Evolutionary conservation across 1,140 invertebrate genomes (phyloP), one percentile per base, ranked within the genome.

Genomic region (Drosophila orosa): DNA sequence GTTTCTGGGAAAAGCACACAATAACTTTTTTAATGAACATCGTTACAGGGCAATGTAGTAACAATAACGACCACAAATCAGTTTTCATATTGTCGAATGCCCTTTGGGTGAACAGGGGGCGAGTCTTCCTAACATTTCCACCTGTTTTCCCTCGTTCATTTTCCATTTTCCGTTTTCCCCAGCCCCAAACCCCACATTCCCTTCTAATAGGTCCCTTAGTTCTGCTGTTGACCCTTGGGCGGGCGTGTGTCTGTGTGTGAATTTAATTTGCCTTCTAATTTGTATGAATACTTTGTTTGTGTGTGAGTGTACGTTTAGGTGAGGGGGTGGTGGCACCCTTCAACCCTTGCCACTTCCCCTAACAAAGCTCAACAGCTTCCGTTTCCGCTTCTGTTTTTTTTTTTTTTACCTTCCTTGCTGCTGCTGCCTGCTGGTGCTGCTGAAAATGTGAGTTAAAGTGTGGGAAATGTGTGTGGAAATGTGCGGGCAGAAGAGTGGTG

Each of bases 321-420:
- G 0, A 27, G 45, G 19, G 72, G 52, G 52, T 50, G 63, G 72
- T 25, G 12, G 22, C 19, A 19, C 8, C 44, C 37, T 22, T 22
- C 39, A 57, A 67, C 60, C 63, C 63, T 66, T 72, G 37, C 33
- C 37, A 47, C 63, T 57, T 66, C 24, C 67, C 50, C n/a, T 69
- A 57, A 69, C 67, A 71, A 72, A 76, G 78, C 74, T 78, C 82
- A 86, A 86, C 82, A 87, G 82, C 82, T 86, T 86, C 82, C 82
- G 83, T 69, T 87, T 86, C 82, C 82, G 83, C 55, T 75, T 72
- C 65, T 56, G 35, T 27, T 27, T 39, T 29, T 45, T 74, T 57
- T 37, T 40, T 58, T 52, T 17, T 4, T 48, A 5, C 37, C 25
- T 29, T 17, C 54, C 39, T 52, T 52, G 29, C 19, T 54, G 29